A percentile compares a stretch with the other conserved stretches of the same genome.
Evolutionary conservation across 2,113 vertebrate species (phyloP).

Genomic region (Gambusia holbrooki): DNA sequence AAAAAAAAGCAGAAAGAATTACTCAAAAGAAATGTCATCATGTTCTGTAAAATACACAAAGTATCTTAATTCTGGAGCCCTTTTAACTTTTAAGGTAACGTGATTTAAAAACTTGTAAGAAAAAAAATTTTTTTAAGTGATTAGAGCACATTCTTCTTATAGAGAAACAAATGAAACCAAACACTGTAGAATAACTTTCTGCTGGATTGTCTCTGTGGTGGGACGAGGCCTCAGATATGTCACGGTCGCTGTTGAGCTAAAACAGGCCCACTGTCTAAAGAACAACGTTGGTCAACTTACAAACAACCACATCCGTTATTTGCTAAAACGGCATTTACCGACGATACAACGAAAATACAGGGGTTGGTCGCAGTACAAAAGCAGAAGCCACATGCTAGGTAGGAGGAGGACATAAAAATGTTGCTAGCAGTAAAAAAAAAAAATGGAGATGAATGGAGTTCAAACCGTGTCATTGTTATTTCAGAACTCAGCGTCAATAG

Average conservation of each 20-base stretch:
- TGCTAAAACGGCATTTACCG: background rate
- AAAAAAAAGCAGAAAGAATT: background rate
- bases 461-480: background rate
- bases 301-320: background rate
- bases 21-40: too few relatives aligned
- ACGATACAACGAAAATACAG: background rate
- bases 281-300: background rate
- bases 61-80: too few relatives aligned
- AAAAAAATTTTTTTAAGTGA: background rate
- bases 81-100: too few relatives aligned
- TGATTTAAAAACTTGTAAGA: background rate
- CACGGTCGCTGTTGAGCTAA: background rate
- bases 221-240: conserved; percentile 18
- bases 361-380: background rate
- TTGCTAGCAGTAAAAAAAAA: conserved; percentile 38
- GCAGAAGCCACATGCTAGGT: background rate
- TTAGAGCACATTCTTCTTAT: too few relatives aligned
- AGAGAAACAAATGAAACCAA: background rate
- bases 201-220: background rate
- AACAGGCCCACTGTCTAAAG: conserved; percentile 1
- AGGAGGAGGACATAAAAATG: background rate
- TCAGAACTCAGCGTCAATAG: conserved; percentile 16
- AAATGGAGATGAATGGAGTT: conserved; percentile 51
- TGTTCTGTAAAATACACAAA: background rate
- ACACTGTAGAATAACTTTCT: background rate